phyloP scores from a whole-genome alignment of 2,888 invertebrate genomes.

The Mythimna vitellina region DNA sequence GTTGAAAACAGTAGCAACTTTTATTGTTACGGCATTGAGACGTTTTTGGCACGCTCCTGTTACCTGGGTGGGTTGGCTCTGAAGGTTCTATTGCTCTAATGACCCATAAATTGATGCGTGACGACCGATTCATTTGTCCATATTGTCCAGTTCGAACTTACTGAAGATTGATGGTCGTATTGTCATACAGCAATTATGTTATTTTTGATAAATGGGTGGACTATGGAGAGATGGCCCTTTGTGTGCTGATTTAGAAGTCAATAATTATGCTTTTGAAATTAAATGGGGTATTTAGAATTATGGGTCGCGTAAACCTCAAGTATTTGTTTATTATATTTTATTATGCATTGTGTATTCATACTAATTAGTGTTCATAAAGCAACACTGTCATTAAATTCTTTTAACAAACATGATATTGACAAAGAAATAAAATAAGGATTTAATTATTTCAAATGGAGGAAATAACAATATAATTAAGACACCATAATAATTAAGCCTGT shows the following conservation, averaged over 20 bases:
- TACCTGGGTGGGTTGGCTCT: constrained; percentile 58
- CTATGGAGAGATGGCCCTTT: constrained; percentile 16
- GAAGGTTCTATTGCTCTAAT: constrained; percentile 65
- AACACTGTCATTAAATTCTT: neutral
- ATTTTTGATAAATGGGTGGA: constrained; percentile 37
- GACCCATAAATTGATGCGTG: constrained; percentile 74
- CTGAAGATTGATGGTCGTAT: constrained; percentile 57
- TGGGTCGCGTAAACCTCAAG: neutral
- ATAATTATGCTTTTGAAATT: constrained; percentile 6
- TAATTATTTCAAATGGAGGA: constrained; percentile 46
- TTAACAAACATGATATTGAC: constrained; percentile 12
- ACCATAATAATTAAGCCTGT: constrained; percentile 78
- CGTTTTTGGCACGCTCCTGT: constrained; percentile 60
- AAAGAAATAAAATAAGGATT: constrained; percentile 21
- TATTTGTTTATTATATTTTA: neutral
- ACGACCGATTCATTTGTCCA: constrained; percentile 68
- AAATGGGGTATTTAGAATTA: neutral
- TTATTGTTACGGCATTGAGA: constrained; percentile 70
- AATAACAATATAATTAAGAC: constrained; percentile 68
- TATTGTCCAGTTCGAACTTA: constrained; percentile 56
- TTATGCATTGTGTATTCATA: neutral
- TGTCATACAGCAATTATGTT: constrained; percentile 56
- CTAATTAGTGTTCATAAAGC: constrained; percentile 13
- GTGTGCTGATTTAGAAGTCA: constrained; percentile 13
- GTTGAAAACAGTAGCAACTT: constrained; percentile 78